Evolutionary conservation across 2,888 invertebrate species (phyloP).

Genomic region (Callyntrura guangdongensis): DNA sequence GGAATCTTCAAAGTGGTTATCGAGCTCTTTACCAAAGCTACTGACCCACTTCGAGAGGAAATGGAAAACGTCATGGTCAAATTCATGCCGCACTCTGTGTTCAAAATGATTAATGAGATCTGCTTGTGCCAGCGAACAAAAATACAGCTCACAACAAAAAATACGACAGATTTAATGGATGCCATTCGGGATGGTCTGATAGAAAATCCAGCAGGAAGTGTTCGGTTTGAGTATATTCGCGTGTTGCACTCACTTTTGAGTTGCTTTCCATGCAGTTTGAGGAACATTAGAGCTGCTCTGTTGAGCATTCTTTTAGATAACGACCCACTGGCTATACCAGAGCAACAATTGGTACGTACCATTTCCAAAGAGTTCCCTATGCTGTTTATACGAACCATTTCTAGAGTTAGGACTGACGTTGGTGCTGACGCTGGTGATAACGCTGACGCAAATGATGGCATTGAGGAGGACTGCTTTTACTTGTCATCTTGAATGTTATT

Average conservation of each 20-base stretch:
- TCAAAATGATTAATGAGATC: conserved; percentile 73
- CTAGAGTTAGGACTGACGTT: conserved; percentile 5
- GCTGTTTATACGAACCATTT: conserved; percentile 52
- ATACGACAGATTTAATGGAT: conserved; percentile 58
- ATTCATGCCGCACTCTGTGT: conserved; percentile 48
- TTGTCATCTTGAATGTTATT: conserved; percentile 9
- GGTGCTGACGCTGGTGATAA: neutral
- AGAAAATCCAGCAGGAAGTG: conserved; percentile 43
- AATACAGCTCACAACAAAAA: conserved; percentile 45
- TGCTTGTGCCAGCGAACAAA: conserved; percentile 67
- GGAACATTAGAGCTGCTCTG: conserved; percentile 60
- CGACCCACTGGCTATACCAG: conserved; percentile 68
- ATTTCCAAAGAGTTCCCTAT: conserved; percentile 73
- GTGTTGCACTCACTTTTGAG: conserved; percentile 48
- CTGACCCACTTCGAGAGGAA: conserved; percentile 52
- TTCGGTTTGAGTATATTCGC: conserved; percentile 54
- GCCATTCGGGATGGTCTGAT: conserved; percentile 47
- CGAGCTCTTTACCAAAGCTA: conserved; percentile 29
- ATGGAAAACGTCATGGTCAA: neutral
- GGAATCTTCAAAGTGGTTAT: conserved; percentile 36
- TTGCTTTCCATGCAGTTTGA: neutral
- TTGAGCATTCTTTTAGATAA: conserved; percentile 68
- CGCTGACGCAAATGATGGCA: neutral
- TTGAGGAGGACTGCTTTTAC: conserved; percentile 7
- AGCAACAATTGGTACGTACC: conserved; percentile 62